phyloP scores from a whole-genome alignment of 2,888 invertebrate genomes.

The Conops quadrifasciatus region DNA sequence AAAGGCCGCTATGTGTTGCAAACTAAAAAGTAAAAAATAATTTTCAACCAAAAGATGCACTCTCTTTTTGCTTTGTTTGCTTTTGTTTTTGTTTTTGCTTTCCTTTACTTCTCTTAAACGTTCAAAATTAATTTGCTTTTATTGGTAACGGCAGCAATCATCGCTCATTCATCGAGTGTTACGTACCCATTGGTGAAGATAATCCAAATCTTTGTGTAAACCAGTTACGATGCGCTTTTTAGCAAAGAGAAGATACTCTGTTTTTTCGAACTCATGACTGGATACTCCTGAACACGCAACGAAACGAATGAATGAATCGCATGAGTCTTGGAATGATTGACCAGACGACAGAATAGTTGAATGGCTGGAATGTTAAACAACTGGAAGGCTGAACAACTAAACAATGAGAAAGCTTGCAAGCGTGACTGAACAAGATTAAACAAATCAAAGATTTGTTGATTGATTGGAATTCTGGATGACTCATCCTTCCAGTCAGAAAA shows the following conservation, averaged over 20 bases:
- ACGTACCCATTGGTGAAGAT: neutral
- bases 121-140: slow-evolving; percentile 14
- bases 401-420: no score
- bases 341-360: neutral
- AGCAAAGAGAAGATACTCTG: neutral
- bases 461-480: no score
- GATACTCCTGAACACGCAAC: neutral
- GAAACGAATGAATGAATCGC: neutral
- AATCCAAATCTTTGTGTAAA: neutral
- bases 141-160: slow-evolving; percentile 14
- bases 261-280: neutral
- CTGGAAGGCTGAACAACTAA: no score
- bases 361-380: no score
- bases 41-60: neutral
- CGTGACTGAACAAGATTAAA: no score
- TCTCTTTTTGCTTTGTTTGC: neutral
- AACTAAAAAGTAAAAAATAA: slow-evolving; percentile 1
- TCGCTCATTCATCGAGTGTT: slow-evolving; percentile 14
- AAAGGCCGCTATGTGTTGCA: slow-evolving; percentile 12
- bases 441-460: no score
- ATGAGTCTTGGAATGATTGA: neutral
- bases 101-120: slow-evolving; percentile 3
- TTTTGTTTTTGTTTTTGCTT: neutral
- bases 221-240: neutral
- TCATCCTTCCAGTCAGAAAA: no score